Conservation (phyloP, 2,888 invertebrate genomes). For the Steromphala cineraria region DNA sequence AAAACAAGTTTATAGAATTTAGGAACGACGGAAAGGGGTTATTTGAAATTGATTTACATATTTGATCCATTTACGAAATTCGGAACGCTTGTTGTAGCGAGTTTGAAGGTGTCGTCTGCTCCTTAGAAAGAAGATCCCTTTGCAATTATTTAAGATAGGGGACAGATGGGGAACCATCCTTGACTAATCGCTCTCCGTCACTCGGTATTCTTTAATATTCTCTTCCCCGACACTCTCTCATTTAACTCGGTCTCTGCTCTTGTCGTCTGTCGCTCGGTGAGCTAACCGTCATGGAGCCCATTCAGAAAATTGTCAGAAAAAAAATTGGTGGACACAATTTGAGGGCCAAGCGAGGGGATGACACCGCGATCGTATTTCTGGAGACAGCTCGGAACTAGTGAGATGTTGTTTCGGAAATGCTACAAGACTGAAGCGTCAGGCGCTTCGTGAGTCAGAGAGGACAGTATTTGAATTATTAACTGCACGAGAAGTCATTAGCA, state of each 20-base stretch:
- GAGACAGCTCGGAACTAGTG: not conserved
- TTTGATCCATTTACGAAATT: too few species aligned
- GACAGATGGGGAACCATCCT: slow-evolving; percentile 17
- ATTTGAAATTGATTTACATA: too few species aligned
- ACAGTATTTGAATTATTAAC: slow-evolving; percentile 11
- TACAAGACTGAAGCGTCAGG: not conserved
- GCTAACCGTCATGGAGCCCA: not conserved
- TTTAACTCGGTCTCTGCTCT: not conserved
- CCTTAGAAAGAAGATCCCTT: not conserved
- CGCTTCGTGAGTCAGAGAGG: not conserved
- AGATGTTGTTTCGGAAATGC: slow-evolving; percentile 11
- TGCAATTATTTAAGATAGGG: not conserved
- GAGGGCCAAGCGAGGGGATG: not conserved
- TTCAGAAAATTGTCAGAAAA: slow-evolving; percentile 15
- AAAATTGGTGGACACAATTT: not conserved
- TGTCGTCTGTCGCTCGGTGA: not conserved
- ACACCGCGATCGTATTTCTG: not conserved
- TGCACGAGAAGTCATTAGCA: slow-evolving; percentile 20
- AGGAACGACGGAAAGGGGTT: too few species aligned
- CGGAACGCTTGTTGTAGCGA: too few species aligned
- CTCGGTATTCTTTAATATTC: slow-evolving; percentile 10
- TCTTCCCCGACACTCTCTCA: slow-evolving; percentile 1
- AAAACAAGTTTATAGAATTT: too few species aligned
- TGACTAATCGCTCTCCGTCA: slow-evolving; percentile 11
- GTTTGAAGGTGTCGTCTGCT: not conserved